Base-by-base conservation (phyloP, 2,113 vertebrate genomes). In the Dipodomys stephensi region DNA sequence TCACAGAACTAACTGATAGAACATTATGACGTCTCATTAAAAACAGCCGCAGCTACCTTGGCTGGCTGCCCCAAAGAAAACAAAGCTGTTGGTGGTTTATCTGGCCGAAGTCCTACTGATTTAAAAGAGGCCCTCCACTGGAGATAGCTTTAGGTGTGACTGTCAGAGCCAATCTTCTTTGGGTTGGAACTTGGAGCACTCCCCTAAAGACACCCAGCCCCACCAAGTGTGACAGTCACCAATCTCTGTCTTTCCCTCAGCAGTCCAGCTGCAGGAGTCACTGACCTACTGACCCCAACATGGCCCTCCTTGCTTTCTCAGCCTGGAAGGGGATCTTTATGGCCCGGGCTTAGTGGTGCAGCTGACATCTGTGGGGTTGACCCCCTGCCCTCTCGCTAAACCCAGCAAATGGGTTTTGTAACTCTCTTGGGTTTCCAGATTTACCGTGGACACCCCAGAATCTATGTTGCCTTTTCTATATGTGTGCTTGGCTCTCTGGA, bases 11-110 rank as follows among this genome's bases (percentile, higher is more conserved):
- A 96, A 97, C 95, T 93, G 97, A 97, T 95, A 96, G 96, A 89
- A 96, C 97, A 85, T 96, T 94, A 94, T 97, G 96, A 94, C 49
- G 92, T 97, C 97, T 98, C 97, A 96, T 98, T 98, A 96, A 74
- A 97, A 87, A 11, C 25, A 90, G 2, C 83, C 71, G 57, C n/a
- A 69, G 32, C 30, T 72, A 32, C 62, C 92, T 85, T 64, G 3
- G 83, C 92, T 44, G 95, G 94, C 96, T 84, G 96, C 69, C 97
- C 96, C 90, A 2, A 72, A 92, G 90, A 88, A 23, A 57, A 87
- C 53, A 25, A 49, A 94, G 49, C 11, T 5, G 22, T 27, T 19
- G 77, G 89, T 0, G 10, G 30, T 76, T 62, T 73, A 35, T 83
- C 25, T 68, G 32, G 65, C 67, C 62, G 73, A 25, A 19, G 3